Base-by-base conservation (phyloP, 2,797 vertebrate genomes). In the Melopsittacus undulatus region DNA sequence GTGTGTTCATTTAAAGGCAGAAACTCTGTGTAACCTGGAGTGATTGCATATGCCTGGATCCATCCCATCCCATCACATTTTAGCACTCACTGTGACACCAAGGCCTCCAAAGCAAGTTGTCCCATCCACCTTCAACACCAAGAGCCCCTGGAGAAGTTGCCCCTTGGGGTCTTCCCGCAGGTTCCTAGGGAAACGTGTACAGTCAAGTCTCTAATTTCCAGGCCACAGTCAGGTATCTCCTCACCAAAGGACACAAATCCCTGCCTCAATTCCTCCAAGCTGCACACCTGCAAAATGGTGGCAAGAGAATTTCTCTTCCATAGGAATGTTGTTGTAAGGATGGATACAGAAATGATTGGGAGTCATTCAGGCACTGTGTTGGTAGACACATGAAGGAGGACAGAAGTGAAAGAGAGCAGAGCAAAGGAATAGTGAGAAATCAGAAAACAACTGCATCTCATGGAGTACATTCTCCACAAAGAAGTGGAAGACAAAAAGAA, bases 401-500 rank as follows among this genome's bases (percentile, higher is more conserved):
- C 7, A n/a, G 57, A 46, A 66, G n/a, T 9, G 34, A 67, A 38
- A 62, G 27, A 66, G 38, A 24, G 15, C 2, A 45, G 66, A 43
- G 75, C 34, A 72, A 48, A 62, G 38, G 49, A 73, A 40, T 7
- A 16, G 51, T 18, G 51, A 66, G 67, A 62, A 86, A 78, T 49
- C 1, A 5, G 83, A 22, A 61, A 70, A 83, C 46, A 91, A 14
- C 12, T 72, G 9, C 32, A 9, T 21, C 57, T 82, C 56, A 43
- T 4, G 30, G 66, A 78, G 81, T 74, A 46, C 23, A 3, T 56
- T 85, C 64, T 69, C 36, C 51, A 62, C 23, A 66, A 40, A 79
- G 15, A 79, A 62, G 20, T 26, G 10, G 51, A 82, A 91, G 45
- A 79, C 83, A 82, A 70, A 46, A 93, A 83, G 43, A 63, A 76